phyloP scores from a whole-genome alignment of 2,888 invertebrate genomes.

The Schizaphis graminum region DNA sequence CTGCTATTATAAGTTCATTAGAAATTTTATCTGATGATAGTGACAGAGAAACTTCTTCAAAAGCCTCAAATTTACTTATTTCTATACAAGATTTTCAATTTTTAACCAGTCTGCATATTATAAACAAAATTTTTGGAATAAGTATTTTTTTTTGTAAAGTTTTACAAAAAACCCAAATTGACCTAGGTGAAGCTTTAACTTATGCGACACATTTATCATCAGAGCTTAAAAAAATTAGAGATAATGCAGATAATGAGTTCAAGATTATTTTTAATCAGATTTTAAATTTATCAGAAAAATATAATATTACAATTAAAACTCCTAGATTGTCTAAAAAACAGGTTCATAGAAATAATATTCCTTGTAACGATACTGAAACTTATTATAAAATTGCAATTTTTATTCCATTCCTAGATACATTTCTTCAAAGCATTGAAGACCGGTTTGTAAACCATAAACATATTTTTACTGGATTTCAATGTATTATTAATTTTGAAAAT shows the following conservation, averaged over 20 bases:
- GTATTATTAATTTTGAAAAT: conserved; percentile 34
- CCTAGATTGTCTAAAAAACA: conserved; percentile 23
- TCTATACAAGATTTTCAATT: conserved; percentile 30
- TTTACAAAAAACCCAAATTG: conserved; percentile 28
- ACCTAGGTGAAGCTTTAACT: conserved; percentile 25
- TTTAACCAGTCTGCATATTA: conserved; percentile 27
- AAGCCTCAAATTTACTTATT: conserved; percentile 27
- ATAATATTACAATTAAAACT: conserved; percentile 35
- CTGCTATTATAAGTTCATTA: conserved; percentile 30
- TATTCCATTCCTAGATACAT: conserved; percentile 27
- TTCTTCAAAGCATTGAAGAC: conserved; percentile 22
- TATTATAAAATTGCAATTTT: conserved; percentile 32
- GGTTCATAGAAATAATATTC: conserved; percentile 18
- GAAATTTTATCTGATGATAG: conserved; percentile 27
- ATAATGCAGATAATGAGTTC: conserved; percentile 23
- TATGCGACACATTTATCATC: conserved; percentile 16
- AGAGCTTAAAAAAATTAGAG: conserved; percentile 30
- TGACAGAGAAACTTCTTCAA: conserved; percentile 29
- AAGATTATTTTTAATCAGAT: conserved; percentile 27
- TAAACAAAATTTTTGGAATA: conserved; percentile 22
- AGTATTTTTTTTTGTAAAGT: conserved; percentile 29
- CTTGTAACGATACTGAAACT: conserved; percentile 30
- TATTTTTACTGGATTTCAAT: conserved; percentile 33
- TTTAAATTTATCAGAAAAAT: conserved; percentile 5
- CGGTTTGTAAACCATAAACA: conserved; percentile 22